phyloP scores from a whole-genome alignment of 2,888 invertebrate genomes.

The Alloplasta piceator region DNA sequence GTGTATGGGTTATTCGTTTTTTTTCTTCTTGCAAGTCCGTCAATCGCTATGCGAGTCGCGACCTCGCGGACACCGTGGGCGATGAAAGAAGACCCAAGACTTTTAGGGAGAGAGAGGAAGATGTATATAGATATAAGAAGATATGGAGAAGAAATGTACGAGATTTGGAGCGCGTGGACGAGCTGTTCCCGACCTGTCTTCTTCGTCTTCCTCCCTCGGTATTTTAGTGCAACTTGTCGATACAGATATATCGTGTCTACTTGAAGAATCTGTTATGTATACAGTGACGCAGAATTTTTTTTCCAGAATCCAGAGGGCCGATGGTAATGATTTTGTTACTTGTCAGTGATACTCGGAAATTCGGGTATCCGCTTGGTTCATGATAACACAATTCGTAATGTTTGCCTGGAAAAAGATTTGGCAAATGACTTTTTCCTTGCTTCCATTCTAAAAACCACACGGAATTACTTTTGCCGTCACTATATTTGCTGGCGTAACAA shows the following conservation, averaged over 20 bases:
- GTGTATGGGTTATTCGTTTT: background rate
- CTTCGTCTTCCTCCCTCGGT: slow-evolving; percentile 12
- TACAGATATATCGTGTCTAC: background rate
- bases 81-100: slow-evolving; percentile 20
- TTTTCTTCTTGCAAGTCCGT: slow-evolving; percentile 34
- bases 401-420: too few relatives aligned
- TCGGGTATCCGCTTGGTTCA: too few relatives aligned
- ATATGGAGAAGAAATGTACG: slow-evolving; percentile 9
- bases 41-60: slow-evolving; percentile 59
- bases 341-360: too few relatives aligned
- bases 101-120: slow-evolving; percentile 23
- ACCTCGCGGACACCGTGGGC: slow-evolving; percentile 54
- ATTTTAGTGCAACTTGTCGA: background rate
- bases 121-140: slow-evolving; percentile 25
- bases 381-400: too few relatives aligned
- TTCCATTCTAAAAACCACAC: too few relatives aligned
- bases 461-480: too few relatives aligned
- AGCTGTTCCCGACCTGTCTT: slow-evolving; percentile 36
- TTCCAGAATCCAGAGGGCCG: too few relatives aligned
- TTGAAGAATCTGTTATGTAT: too few relatives aligned
- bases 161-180: slow-evolving; percentile 31
- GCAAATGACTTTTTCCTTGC: too few relatives aligned
- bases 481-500: too few relatives aligned
- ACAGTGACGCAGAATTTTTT: too few relatives aligned
- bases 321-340: too few relatives aligned